Base-by-base conservation (phyloP, 2,888 invertebrate genomes). In the Crepidodera aurea region DNA sequence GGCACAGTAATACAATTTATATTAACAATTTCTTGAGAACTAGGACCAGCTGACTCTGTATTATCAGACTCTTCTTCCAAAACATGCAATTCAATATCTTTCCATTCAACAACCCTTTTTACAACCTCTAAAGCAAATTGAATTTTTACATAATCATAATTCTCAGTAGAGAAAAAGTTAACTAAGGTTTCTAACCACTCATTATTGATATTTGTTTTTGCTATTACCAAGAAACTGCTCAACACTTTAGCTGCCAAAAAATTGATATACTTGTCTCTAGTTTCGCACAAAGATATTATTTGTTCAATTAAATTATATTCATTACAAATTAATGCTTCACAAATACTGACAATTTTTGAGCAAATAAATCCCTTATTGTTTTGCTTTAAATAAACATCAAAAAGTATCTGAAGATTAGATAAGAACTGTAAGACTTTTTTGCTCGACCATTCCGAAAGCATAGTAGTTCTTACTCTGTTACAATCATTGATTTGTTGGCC, bases 101-200 rank as follows among this genome's bases (percentile, higher is more conserved):
- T 94, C 90, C 93, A 94, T 76, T 94, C 94, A 0, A 94, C 91
- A 73, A 94, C 91, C 71, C 92, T 87, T 76, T 92, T 92, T 51
- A 94, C 90, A 44, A 94, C 87, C 77, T 94, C 93, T 71, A 94
- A 82, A 67, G 91, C 91, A 79, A 93, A 93, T 73, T 91, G 88
- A 78, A 93, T 91, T 79, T 92, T 91, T 55, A 84, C 83, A 75
- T 87, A 86, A 78, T 89, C 88, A 48, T 86, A 84, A 72, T 87
- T 86, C 77, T 88, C 87, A 51, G 86, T 82, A 69, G 88, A 88
- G 60, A 92, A 83, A 75, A 90, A 91, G 73, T 90, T 89, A 0
- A 90, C 87, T 16, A 92, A 86, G 69, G 88, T 89, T 72, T 92
- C 92, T 16, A 93, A 81, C 92, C 92, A 93, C 75, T 88, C 87